Evolutionary conservation across 1,140 invertebrate genomes (phyloP).

Genomic region (silkworm (Bombyx mori)): DNA sequence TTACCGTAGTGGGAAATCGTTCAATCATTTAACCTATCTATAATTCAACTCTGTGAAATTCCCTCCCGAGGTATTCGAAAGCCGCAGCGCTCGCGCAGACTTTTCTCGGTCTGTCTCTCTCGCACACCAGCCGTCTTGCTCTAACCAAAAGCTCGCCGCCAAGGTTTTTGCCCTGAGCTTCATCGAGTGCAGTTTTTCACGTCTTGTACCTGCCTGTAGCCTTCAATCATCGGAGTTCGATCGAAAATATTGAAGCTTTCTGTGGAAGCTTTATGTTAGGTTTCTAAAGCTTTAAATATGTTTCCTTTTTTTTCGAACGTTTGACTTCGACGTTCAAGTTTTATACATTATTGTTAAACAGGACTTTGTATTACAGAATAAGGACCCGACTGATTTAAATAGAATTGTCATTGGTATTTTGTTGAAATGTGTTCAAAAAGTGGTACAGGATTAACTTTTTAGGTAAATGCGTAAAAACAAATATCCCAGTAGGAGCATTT

Average conservation of each 20-base stretch:
- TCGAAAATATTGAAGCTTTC: constrained; percentile 1
- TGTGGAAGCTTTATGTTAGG: background rate
- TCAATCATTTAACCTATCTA: no score
- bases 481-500: no score
- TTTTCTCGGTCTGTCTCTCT: constrained; percentile 14
- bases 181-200: constrained; percentile 16
- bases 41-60: constrained; percentile 10
- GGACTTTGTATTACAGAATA: no score
- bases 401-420: no score
- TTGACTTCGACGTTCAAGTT: no score
- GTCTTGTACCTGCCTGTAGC: background rate
- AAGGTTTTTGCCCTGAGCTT: constrained; percentile 21
- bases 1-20: no score
- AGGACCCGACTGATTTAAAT: no score
- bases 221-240: background rate
- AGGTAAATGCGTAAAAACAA: no score
- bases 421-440: no score
- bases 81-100: constrained; percentile 23
- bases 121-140: constrained; percentile 15
- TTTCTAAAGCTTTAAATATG: background rate
- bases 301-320: no score
- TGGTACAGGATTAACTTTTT: no score
- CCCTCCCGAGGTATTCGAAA: constrained; percentile 23
- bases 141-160: constrained; percentile 29
- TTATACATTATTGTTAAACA: no score